phyloP scores from a whole-genome alignment of 2,888 invertebrate species.

The Stenichneumon culpator region DNA sequence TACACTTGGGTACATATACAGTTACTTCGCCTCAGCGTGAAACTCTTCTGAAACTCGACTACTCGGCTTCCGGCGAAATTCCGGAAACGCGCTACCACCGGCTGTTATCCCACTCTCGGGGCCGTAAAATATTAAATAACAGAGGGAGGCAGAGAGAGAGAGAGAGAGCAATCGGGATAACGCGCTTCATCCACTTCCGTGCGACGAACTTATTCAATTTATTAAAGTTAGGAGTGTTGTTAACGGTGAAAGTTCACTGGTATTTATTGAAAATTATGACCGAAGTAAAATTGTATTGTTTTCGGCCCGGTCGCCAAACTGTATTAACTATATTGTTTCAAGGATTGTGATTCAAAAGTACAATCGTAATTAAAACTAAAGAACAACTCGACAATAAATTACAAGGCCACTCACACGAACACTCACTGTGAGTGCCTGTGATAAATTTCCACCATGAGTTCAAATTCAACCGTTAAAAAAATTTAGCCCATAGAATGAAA shows the following conservation, averaged over 20 bases:
- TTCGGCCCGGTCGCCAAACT: neutral
- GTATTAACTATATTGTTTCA: neutral
- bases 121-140: neutral
- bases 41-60: conserved; percentile 20
- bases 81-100: conserved; percentile 11
- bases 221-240: conserved; percentile 3
- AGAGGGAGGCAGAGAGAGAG: neutral
- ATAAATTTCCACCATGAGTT: too few relatives aligned
- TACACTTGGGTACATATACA: neutral
- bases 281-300: neutral
- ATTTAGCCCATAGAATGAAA: too few relatives aligned
- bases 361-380: neutral
- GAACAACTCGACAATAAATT: too few relatives aligned
- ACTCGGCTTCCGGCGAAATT: conserved; percentile 30
- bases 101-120: neutral
- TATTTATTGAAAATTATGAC: conserved; percentile 3
- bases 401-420: too few relatives aligned
- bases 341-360: neutral
- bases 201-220: conserved; percentile 10
- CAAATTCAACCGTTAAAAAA: too few relatives aligned
- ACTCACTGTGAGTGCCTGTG: too few relatives aligned
- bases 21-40: neutral
- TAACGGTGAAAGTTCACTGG: neutral
- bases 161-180: conserved; percentile 1
- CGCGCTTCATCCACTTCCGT: neutral